Base-by-base conservation (phyloP, 2,113 vertebrate genomes). In the Sebastes schlegelii region DNA sequence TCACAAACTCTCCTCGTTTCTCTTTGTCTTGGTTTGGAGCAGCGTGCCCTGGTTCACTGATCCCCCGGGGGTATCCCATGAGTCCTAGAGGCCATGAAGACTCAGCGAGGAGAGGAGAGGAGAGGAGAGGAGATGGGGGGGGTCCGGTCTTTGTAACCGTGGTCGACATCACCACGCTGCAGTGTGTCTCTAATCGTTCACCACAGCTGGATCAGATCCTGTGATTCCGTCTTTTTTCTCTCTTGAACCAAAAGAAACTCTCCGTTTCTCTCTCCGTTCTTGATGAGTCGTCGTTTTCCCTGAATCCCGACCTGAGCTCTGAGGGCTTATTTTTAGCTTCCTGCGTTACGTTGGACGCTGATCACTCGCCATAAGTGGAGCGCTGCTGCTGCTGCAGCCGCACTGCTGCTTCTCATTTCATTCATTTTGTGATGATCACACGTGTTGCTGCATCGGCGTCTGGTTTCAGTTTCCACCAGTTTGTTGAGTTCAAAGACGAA, bases 1-100 rank as follows among this genome's bases (percentile, higher is more conserved):
- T 75, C 77, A 80, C 52, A 76, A 80, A 86, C 61, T 68, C 55
- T 12, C 14, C 9, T 48, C 7, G n/a, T 73, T 77, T 40, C 54
- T 2, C 71, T 65, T 63, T 26, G 54, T 73, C 76, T 63, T 68
- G 42, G 42, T 69, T 67, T 34, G 3, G 69, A 63, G 74, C 26
- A 11, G 48, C 40, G 21, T 46, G 62, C 9, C 63, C 84, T 66
- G 67, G 19, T 74, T 78, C 74, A 21, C 34, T 19, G 55, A 43
- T 79, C 57, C 82, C 68, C 8, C 2, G 9, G 65, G 43, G 49
- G 65, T 65, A 23, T 74, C 74, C 77, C 57, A 70, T 64, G 65
- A 64, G 79, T 42, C 71, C 65, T 79, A 57, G 40, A 69, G 82
- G 70, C 64, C 55, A 13, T 0, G 9, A 12, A 42, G 62, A 19